phyloP scores from a whole-genome alignment of 2,888 invertebrate genomes.

The Microplitis manilae region DNA sequence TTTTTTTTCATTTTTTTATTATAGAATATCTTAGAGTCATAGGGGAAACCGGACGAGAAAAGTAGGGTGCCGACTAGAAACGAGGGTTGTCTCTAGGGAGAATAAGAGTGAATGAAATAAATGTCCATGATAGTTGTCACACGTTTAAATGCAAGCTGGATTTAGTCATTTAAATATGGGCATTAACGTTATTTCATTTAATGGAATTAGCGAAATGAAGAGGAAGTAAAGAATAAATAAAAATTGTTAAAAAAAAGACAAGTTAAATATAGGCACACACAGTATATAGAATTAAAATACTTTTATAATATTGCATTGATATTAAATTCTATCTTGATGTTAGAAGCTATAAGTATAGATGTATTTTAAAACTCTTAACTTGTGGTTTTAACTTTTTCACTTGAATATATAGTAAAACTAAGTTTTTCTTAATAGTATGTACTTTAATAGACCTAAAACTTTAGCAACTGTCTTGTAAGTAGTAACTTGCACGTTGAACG shows the following conservation, averaged over 20 bases:
- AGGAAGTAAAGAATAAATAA: not conserved
- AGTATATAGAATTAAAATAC: not conserved
- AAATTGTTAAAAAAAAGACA: not conserved
- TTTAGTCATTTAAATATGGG: constrained; percentile 6
- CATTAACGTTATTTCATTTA: constrained; percentile 27
- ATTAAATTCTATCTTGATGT: not conserved
- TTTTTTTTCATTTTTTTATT: constrained; percentile 27
- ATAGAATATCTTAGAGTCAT: constrained; percentile 22
- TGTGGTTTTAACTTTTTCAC: constrained; percentile 30
- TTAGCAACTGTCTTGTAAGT: constrained; percentile 33
- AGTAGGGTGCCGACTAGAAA: constrained; percentile 39
- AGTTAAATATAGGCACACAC: not conserved
- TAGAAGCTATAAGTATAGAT: not conserved
- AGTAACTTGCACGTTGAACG: constrained; percentile 25
- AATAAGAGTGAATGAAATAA: constrained; percentile 15
- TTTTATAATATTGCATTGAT: not conserved
- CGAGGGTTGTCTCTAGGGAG: constrained; percentile 38
- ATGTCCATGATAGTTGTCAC: constrained; percentile 22
- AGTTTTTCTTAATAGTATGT: constrained; percentile 32
- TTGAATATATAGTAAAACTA: constrained; percentile 12
- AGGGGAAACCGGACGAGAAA: constrained; percentile 10
- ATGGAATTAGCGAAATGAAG: constrained; percentile 2
- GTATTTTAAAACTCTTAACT: constrained; percentile 27
- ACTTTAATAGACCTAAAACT: constrained; percentile 39
- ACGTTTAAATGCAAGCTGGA: constrained; percentile 28